Conservation (phyloP, 1,140 invertebrate genomes). For the Microplitis mediator region DNA sequence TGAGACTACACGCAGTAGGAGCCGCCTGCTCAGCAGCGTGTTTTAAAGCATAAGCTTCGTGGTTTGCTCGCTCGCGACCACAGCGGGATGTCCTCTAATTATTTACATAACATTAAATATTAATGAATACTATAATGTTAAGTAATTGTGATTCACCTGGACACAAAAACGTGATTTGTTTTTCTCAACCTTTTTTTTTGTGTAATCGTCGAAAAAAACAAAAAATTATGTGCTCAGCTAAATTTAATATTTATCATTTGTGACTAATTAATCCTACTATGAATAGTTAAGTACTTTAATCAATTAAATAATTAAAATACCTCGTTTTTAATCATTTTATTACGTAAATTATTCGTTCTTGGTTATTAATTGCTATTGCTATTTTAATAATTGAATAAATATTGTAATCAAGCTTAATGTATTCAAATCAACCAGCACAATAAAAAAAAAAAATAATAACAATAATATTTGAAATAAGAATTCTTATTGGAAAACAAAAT, state of each 20-base stretch:
- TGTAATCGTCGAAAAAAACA: neutral
- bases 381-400: no score
- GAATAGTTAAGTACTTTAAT: no score
- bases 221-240: neutral
- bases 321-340: no score
- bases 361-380: no score
- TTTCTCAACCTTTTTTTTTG: neutral
- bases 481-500: no score
- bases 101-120: constrained; percentile 38
- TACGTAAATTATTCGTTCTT: no score
- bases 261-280: neutral
- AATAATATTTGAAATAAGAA: no score
- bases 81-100: constrained; percentile 29
- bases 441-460: no score
- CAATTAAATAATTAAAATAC: no score
- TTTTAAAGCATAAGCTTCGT: constrained; percentile 18
- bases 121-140: constrained; percentile 35
- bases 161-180: constrained; percentile 24
- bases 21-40: constrained; percentile 1
- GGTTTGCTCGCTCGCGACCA: constrained; percentile 23
- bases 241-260: neutral
- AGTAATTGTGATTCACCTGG: constrained; percentile 35
- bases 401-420: no score
- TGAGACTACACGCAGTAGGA: neutral
- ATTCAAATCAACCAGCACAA: no score